Percentiles rank a stretch among this genome's conserved stretches.
Conservation (phyloP, 2,113 vertebrate species). For the Coregonus clupeaformis region DNA sequence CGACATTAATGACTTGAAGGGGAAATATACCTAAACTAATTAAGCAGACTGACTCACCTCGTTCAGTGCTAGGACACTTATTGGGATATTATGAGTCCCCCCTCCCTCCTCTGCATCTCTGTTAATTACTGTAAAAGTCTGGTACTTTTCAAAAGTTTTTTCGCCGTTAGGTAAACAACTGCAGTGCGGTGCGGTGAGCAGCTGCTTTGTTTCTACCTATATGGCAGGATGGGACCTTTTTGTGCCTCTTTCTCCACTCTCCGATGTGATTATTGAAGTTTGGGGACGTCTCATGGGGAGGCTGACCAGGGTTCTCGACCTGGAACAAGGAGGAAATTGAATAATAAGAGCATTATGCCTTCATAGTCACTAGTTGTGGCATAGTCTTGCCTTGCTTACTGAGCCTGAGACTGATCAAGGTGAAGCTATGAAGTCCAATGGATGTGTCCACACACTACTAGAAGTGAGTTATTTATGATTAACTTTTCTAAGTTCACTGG, state of each 20-base stretch:
- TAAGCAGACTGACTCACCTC: slow-evolving; percentile 60
- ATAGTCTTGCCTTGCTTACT: too few relatives aligned
- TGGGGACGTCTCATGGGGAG: not conserved
- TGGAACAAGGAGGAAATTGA: not conserved
- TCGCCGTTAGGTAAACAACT: not conserved
- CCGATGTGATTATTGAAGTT: not conserved
- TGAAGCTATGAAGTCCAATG: too few relatives aligned
- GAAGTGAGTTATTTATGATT: too few relatives aligned
- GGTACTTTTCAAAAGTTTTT: not conserved
- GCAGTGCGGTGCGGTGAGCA: not conserved
- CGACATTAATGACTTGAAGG: slow-evolving; percentile 69
- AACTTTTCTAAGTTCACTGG: too few relatives aligned
- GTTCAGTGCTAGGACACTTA: slow-evolving; percentile 47
- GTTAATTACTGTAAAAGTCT: not conserved
- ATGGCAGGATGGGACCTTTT: not conserved
- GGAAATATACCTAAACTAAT: slow-evolving; percentile 47
- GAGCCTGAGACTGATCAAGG: too few relatives aligned
- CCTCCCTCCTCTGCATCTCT: not conserved
- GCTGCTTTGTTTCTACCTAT: not conserved
- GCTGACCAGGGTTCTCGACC: not conserved
- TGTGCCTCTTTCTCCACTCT: not conserved
- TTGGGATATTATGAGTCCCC: slow-evolving; percentile 29
- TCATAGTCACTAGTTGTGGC: not conserved
- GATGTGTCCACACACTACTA: too few relatives aligned
- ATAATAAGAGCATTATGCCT: not conserved